Conservation (phyloP, 2,888 invertebrate species). For the Dryocosmus kuriphilus region DNA sequence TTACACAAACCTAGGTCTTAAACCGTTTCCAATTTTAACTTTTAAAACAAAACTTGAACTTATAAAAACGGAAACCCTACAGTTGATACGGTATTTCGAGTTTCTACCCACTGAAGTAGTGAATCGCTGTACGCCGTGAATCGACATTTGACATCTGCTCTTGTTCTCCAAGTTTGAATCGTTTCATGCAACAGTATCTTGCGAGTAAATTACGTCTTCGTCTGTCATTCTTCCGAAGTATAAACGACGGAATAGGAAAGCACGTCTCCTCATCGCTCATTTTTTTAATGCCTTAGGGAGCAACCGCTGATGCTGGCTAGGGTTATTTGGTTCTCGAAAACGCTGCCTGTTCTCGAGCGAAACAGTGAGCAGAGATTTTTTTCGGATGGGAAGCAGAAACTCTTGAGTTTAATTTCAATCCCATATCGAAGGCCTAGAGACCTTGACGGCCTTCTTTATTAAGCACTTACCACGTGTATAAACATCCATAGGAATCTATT, state of each 20-base stretch:
- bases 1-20: neutral
- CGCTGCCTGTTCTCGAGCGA: conserved; percentile 4
- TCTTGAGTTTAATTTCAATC: conserved; percentile 38
- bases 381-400: conserved; percentile 24
- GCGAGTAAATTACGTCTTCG: conserved; percentile 37
- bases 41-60: neutral
- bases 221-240: conserved; percentile 36
- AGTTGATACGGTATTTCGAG: conserved; percentile 2
- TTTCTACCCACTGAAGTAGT: conserved; percentile 24
- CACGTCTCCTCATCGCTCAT: conserved; percentile 14
- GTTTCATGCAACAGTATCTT: conserved; percentile 35
- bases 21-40: neutral
- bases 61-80: neutral
- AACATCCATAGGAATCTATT: conserved; percentile 10
- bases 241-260: conserved; percentile 1
- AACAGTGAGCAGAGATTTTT: conserved; percentile 11
- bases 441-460: neutral
- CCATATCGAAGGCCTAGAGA: conserved; percentile 3
- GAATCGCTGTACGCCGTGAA: conserved; percentile 29
- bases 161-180: conserved; percentile 27
- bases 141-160: conserved; percentile 33
- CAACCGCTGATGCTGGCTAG: conserved; percentile 20
- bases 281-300: conserved; percentile 16
- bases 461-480: neutral
- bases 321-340: neutral